Conservation (phyloP, 2,797 vertebrate species). For the Graptemys geographica region DNA sequence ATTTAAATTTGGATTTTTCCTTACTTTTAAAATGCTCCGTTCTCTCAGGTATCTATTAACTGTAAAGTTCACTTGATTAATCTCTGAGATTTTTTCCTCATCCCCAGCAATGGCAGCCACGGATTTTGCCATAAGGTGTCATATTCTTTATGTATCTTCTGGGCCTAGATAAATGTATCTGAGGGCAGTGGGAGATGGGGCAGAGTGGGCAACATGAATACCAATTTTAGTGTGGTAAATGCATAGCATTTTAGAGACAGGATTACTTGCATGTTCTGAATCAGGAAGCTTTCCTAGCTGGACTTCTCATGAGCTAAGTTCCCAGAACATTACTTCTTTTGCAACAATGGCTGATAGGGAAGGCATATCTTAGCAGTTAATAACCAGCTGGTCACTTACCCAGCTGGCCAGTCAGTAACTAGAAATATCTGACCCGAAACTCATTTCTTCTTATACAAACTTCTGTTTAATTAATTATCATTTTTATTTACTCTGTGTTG, state of each 20-base stretch:
- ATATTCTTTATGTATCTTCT: neutral
- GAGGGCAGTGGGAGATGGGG: neutral
- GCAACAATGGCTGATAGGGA: slow-evolving; percentile 51
- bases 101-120: neutral
- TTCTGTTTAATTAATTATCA: slow-evolving; percentile 17
- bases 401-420: slow-evolving; percentile 53
- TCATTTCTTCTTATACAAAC: slow-evolving; percentile 48
- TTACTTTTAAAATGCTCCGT: slow-evolving; percentile 40
- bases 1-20: slow-evolving; percentile 38
- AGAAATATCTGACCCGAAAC: slow-evolving; percentile 66
- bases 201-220: neutral
- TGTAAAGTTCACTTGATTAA: slow-evolving; percentile 53
- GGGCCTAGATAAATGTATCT: neutral
- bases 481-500: slow-evolving; percentile 62
- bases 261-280: neutral
- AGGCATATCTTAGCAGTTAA: slow-evolving; percentile 62
- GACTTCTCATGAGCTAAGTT: neutral
- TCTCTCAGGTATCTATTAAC: slow-evolving; percentile 47
- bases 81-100: neutral
- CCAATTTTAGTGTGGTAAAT: neutral
- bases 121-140: neutral
- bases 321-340: slow-evolving; percentile 56
- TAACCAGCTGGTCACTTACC: slow-evolving; percentile 60
- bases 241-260: neutral
- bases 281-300: neutral